These are phyloP conservation scores for Galaxea fascicularis DNA, from an alignment of 92 coral and sea anemone species.

Conservation along the genomic window DNA sequence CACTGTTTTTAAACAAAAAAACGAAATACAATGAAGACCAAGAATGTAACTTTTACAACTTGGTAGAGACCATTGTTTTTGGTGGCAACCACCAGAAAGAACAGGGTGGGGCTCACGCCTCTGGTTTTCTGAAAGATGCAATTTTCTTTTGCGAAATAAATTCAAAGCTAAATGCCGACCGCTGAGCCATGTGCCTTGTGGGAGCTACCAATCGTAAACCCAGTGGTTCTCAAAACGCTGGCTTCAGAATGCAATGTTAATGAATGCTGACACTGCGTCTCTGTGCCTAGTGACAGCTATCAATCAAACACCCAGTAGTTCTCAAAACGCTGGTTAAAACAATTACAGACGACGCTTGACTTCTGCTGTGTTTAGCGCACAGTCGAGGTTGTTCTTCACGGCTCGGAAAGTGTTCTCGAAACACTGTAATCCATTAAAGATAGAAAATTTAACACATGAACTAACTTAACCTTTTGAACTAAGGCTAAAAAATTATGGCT, in stretches of 20 bases:
- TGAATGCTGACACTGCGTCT: slow-evolving; percentile 47
- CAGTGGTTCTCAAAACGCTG: slow-evolving; percentile 64
- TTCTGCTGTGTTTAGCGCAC: slow-evolving; percentile 57
- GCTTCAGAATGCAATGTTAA: neutral
- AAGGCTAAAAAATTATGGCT: slow-evolving; percentile 3
- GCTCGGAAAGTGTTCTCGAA: slow-evolving; percentile 58
- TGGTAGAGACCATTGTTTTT: slow-evolving; percentile 51
- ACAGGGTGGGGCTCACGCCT: slow-evolving; percentile 48
- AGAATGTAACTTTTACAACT: too few relatives aligned
- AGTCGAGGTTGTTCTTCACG: slow-evolving; percentile 30
- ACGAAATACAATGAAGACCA: too few relatives aligned
- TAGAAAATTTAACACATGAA: neutral
- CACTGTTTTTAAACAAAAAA: neutral
- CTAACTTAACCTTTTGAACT: neutral
- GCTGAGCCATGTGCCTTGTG: slow-evolving; percentile 63
- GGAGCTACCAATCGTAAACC: slow-evolving; percentile 34
- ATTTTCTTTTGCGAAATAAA: neutral
- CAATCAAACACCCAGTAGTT: slow-evolving; percentile 50
- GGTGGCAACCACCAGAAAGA: slow-evolving; percentile 24
- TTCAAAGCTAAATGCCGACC: neutral
- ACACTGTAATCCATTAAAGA: slow-evolving; percentile 33
- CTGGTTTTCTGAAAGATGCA: slow-evolving; percentile 8
- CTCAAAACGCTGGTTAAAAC: slow-evolving; percentile 60
- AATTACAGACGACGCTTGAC: neutral
- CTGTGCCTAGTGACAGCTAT: slow-evolving; percentile 46